Evolutionary conservation across 2,888 invertebrate genomes (phyloP).

Genomic region (Aporophyla lueneburgensis): DNA sequence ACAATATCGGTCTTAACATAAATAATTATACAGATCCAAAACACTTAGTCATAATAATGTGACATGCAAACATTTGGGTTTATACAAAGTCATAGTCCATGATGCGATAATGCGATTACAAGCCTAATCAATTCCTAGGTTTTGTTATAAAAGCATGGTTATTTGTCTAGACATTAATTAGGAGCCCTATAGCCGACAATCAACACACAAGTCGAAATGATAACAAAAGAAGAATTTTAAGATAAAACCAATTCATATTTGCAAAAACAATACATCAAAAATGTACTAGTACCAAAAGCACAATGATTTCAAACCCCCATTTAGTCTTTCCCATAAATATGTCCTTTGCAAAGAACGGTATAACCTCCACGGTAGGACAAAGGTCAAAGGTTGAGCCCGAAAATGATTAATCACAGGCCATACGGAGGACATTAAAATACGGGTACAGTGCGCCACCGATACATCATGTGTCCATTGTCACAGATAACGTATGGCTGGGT

Average conservation of each 20-base stretch:
- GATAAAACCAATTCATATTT: background rate
- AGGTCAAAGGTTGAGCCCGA: constrained; percentile 61
- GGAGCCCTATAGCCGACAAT: background rate
- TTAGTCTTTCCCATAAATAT: constrained; percentile 65
- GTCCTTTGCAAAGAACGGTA: constrained; percentile 61
- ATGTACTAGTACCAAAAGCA: constrained; percentile 24
- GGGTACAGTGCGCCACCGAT: constrained; percentile 60
- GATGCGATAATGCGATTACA: background rate
- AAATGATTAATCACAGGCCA: constrained; percentile 65
- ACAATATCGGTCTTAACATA: no score
- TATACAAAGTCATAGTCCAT: no score
- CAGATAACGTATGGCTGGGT: constrained; percentile 54
- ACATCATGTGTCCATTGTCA: constrained; percentile 66
- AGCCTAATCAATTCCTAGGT: no score
- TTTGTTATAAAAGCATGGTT: background rate
- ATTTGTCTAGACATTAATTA: background rate
- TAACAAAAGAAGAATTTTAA: background rate
- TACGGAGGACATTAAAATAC: constrained; percentile 63
- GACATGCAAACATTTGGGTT: no score
- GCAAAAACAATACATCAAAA: constrained; percentile 17
- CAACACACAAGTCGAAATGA: background rate
- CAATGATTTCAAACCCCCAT: constrained; percentile 44
- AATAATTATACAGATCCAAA: no score
- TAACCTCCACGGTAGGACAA: constrained; percentile 60
- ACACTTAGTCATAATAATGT: no score